These are phyloP conservation scores for Pemphredon lugubris DNA, from an alignment of 2,888 invertebrate genomes.

Conservation along the genomic window DNA sequence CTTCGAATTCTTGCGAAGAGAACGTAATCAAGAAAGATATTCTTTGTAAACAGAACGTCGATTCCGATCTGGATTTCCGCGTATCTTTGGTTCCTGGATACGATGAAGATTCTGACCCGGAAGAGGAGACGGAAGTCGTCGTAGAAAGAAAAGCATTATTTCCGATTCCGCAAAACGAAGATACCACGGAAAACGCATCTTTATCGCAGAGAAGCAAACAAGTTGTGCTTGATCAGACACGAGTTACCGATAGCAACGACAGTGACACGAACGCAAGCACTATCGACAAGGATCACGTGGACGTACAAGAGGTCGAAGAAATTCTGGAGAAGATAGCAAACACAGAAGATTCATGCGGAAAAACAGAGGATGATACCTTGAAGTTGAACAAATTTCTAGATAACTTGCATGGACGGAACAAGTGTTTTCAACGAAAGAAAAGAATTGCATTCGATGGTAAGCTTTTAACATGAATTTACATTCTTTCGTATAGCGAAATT, in stretches of 20 bases:
- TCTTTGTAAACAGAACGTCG: slow-evolving; percentile 16
- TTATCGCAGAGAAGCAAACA: slow-evolving; percentile 6
- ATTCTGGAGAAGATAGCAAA: slow-evolving; percentile 12
- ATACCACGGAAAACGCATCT: slow-evolving; percentile 12
- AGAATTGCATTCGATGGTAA: slow-evolving; percentile 81
- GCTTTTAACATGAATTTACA: neutral
- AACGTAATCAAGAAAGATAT: slow-evolving; percentile 11
- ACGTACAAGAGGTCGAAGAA: slow-evolving; percentile 24
- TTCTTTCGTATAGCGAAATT: neutral
- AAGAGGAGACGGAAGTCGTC: slow-evolving; percentile 73
- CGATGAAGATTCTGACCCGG: slow-evolving; percentile 82
- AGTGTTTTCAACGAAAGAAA: slow-evolving; percentile 83
- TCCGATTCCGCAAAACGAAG: slow-evolving; percentile 79
- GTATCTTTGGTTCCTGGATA: slow-evolving; percentile 83
- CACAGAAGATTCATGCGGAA: slow-evolving; percentile 26
- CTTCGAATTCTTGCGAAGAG: neutral
- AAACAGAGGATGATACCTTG: slow-evolving; percentile 50
- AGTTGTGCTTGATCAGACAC: neutral
- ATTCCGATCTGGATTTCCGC: slow-evolving; percentile 50
- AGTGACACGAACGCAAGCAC: slow-evolving; percentile 12
- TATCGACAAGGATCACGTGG: slow-evolving; percentile 21
- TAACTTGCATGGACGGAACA: slow-evolving; percentile 75
- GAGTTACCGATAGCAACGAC: slow-evolving; percentile 8
- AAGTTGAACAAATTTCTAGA: slow-evolving; percentile 76
- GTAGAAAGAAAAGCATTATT: slow-evolving; percentile 80